Evolutionary conservation across 2,888 invertebrate genomes (phyloP), one percentile per base, ranked within the genome.

Genomic region (Tetragonisca angustula): DNA sequence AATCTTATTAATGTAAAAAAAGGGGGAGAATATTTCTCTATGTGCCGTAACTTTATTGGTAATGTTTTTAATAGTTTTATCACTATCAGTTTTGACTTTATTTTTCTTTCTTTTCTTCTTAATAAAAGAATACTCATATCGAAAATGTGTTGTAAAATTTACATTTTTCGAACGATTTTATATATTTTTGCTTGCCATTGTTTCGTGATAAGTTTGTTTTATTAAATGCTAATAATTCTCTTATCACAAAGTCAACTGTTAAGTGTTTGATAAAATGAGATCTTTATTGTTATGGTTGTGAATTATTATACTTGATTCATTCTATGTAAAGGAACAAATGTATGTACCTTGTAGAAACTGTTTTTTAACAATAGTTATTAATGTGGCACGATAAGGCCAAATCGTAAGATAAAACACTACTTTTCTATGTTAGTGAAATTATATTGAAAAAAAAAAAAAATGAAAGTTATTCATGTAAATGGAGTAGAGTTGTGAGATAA

Each of bases 31-130:
- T 93, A 93, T 93, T 94, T 92, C 93, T 93, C 92, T 92, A 93
- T 91, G 92, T 92, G 92, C 92, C 92, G 93, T 93, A 92, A 91
- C 91, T 92, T 91, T 91, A 90, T 87, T 84, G 81, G 84, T 90
- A 89, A 90, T 85, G 82, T 92, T 91, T 87, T 80, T 61, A 88
- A 83, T 87, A 76, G 71, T 86, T 85, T 85, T 86, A 88, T 84
- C 86, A 79, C 88, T 90, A 87, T 88, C 84, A 87, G 81, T 86
- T 76, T 81, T 89, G 80, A 68, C 78, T 49, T 4, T 70, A 27
- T 65, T 17, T 27, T 68, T 24, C 32, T 43, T 69, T 49, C 85
- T 80, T 73, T 84, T 83, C 85, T 85, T 17, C 50, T 64, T 11
- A 50, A 27, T 67, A 24, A 62, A 62, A 70, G 17, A 36, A 32